Conservation (phyloP, 2,113 vertebrate genomes). For the Pelvicachromis taeniatus region DNA sequence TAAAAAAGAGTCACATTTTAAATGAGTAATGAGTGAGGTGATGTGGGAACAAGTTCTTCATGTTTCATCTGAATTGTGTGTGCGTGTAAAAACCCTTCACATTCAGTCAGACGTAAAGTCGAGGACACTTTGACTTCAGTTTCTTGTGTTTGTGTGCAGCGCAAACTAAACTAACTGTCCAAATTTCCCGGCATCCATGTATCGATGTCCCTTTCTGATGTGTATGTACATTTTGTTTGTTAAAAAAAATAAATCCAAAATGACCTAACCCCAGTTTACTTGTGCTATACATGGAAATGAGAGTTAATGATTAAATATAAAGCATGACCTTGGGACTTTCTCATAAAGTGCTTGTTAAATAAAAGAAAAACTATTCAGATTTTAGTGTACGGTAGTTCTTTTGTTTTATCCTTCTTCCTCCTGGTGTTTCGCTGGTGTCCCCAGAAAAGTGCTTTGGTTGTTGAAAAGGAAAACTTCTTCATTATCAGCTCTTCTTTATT, state of each 20-base stretch:
- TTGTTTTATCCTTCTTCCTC: conserved; percentile 51
- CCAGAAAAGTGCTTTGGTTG: conserved; percentile 83
- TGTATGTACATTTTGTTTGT: neutral
- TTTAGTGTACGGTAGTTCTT: conserved; percentile 33
- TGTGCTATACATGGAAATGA: conserved; percentile 60
- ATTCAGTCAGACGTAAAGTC: conserved; percentile 41
- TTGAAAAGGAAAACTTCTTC: conserved; percentile 32
- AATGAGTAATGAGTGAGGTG: neutral
- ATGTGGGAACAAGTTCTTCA: neutral
- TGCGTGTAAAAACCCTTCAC: conserved; percentile 38
- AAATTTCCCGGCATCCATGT: conserved; percentile 16
- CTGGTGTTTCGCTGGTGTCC: conserved; percentile 59
- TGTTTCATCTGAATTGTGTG: neutral
- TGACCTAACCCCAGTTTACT: conserved; percentile 22
- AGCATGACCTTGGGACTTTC: conserved; percentile 65
- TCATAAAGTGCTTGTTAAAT: conserved; percentile 77
- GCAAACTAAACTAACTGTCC: conserved; percentile 1
- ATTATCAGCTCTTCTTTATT: conserved; percentile 44
- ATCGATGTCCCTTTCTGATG: conserved; percentile 61
- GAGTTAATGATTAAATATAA: conserved; percentile 60
- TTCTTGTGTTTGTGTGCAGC: neutral
- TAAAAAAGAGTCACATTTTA: neutral
- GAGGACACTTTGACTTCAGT: conserved; percentile 9
- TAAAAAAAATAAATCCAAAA: conserved; percentile 16
- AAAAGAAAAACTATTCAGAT: conserved; percentile 10